These are phyloP conservation scores for Brachionus sp. DNA, from an alignment of 1,140 invertebrate genomes.

Conservation along the genomic window DNA sequence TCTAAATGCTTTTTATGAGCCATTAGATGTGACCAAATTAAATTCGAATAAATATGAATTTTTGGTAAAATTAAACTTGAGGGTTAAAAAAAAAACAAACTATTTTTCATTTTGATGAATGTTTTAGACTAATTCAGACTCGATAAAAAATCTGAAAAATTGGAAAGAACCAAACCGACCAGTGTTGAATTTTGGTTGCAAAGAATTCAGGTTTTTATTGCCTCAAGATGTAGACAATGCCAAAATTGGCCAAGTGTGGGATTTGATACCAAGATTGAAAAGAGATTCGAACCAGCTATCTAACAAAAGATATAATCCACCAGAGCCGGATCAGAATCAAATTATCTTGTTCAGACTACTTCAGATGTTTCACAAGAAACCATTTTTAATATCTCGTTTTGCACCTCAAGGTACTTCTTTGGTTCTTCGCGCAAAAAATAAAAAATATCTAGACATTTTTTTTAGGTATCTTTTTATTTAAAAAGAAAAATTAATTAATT, in stretches of 20 bases:
- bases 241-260: neutral
- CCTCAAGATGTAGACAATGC: neutral
- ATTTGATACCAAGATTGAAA: neutral
- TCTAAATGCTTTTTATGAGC: slow-evolving; percentile 44
- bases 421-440: slow-evolving; percentile 53
- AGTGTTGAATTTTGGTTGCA: neutral
- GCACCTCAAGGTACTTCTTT: slow-evolving; percentile 55
- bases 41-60: neutral
- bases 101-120: neutral
- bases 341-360: slow-evolving; percentile 49
- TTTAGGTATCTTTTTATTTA: slow-evolving; percentile 54
- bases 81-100: neutral
- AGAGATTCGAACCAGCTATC: neutral
- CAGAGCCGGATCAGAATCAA: slow-evolving; percentile 8
- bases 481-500: neutral
- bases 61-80: neutral
- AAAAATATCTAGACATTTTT: slow-evolving; percentile 55
- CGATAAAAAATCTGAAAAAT: neutral
- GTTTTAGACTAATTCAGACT: slow-evolving; percentile 14
- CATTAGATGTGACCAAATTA: neutral
- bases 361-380: slow-evolving; percentile 55
- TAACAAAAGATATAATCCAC: slow-evolving; percentile 45
- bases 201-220: slow-evolving; percentile 22
- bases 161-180: slow-evolving; percentile 22
- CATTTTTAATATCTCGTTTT: slow-evolving; percentile 56